Evolutionary conservation across 1,140 invertebrate species (phyloP).

Genomic region (Solenopsis invicta): DNA sequence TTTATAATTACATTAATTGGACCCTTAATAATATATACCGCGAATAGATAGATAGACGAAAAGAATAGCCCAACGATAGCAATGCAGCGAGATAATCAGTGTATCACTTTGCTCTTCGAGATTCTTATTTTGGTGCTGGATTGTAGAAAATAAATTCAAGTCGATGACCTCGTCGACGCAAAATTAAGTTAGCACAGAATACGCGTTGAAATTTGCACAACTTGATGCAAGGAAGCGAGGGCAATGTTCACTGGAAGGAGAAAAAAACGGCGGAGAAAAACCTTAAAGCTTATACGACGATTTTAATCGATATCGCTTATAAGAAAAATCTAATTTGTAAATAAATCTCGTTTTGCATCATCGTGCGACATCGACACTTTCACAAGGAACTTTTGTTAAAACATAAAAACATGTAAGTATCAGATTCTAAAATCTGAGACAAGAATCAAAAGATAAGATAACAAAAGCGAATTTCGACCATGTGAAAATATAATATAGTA

Average conservation of each 20-base stretch:
- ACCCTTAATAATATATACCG: constrained; percentile 10
- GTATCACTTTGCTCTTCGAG: not conserved
- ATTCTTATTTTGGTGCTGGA: not conserved
- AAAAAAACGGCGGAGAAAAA: not conserved
- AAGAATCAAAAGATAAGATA: not conserved
- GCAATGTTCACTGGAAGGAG: not conserved
- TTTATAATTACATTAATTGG: constrained; percentile 25
- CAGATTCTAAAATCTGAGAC: not conserved
- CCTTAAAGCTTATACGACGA: not conserved
- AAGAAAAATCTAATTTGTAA: not conserved
- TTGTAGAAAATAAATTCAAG: constrained; percentile 17
- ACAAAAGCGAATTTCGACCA: not conserved
- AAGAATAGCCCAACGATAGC: not conserved
- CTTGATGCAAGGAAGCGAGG: not conserved
- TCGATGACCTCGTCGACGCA: too few relatives aligned
- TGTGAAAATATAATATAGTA: not conserved
- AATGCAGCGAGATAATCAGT: not conserved
- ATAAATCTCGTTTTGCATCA: not conserved
- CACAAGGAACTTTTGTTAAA: not conserved
- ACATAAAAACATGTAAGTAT: not conserved
- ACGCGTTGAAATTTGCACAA: not conserved
- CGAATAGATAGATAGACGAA: not conserved
- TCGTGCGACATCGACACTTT: not conserved
- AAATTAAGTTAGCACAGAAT: not conserved
- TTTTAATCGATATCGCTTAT: not conserved